Conservation (phyloP, 2,888 invertebrate genomes). For the Steinernema carpocapsae region DNA sequence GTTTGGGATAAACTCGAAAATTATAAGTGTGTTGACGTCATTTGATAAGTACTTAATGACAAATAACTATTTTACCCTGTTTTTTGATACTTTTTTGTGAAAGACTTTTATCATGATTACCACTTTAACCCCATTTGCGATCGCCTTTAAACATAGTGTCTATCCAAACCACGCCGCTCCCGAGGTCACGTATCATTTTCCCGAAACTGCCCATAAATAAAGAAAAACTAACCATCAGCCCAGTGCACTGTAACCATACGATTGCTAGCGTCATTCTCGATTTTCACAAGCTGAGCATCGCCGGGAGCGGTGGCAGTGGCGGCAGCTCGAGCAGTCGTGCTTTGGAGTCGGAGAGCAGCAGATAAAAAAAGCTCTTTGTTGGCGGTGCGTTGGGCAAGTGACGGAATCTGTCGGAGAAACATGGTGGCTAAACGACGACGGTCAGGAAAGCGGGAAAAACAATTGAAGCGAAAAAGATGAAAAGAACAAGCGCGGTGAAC, state of each 20-base stretch:
- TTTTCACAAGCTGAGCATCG: neutral
- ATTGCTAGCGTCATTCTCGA: neutral
- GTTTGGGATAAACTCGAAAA: too few species aligned
- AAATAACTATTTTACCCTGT: too few species aligned
- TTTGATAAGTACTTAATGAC: too few species aligned
- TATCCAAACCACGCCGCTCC: too few species aligned
- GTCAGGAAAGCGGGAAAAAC: too few species aligned
- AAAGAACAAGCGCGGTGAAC: neutral
- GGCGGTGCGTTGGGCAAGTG: neutral
- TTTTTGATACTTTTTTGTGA: too few species aligned
- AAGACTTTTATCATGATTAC: too few species aligned
- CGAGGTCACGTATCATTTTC: too few species aligned
- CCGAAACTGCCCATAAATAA: neutral
- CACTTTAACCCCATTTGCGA: too few species aligned
- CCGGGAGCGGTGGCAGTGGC: neutral
- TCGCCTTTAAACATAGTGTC: too few species aligned
- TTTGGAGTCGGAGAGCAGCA: neutral
- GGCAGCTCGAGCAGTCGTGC: neutral
- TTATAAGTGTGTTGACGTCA: too few species aligned
- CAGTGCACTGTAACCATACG: slow-evolving; percentile 4
- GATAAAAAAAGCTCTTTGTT: neutral
- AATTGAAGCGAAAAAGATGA: too few species aligned
- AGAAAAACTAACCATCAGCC: slow-evolving; percentile 1
- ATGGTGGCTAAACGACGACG: neutral
- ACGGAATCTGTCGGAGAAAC: neutral